Evolutionary conservation across 2,888 invertebrate species (phyloP).

Genomic region (Drosophila hamatofila): DNA sequence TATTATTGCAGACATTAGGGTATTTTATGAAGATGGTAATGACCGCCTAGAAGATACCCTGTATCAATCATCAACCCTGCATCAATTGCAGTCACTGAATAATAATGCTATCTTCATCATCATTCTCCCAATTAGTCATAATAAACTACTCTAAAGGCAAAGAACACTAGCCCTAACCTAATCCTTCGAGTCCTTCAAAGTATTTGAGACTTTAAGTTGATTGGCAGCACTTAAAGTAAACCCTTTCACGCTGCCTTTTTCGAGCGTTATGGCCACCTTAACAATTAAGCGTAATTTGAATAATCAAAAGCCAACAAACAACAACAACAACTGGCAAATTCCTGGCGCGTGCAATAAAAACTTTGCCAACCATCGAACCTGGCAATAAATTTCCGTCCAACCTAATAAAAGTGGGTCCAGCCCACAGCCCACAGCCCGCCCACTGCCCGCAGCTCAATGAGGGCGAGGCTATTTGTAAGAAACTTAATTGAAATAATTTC

Average conservation of each 20-base stretch:
- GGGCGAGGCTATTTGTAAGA: conserved; percentile 49
- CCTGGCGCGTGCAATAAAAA: conserved; percentile 68
- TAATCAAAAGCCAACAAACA: conserved; percentile 78
- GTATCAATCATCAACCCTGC: too few relatives aligned
- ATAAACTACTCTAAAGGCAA: neutral
- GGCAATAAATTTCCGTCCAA: conserved; percentile 71
- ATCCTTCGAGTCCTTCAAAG: conserved; percentile 12
- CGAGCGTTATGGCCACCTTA: conserved; percentile 63
- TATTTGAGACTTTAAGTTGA: conserved; percentile 1
- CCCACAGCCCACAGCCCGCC: conserved; percentile 13
- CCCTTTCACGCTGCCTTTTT: neutral
- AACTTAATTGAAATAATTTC: conserved; percentile 79
- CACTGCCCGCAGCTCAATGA: conserved; percentile 1
- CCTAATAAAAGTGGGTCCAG: conserved; percentile 72
- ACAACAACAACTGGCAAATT: conserved; percentile 40
- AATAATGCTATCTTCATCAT: neutral
- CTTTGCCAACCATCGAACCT: conserved; percentile 75
- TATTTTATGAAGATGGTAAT: too few relatives aligned
- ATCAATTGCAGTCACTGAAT: neutral
- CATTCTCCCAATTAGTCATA: neutral
- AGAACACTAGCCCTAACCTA: neutral
- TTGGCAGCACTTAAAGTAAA: conserved; percentile 12
- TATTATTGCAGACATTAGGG: too few relatives aligned
- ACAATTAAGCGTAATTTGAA: conserved; percentile 76
- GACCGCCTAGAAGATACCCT: too few relatives aligned